Conservation (phyloP, 2,888 invertebrate genomes). For the Anorthoa munda region DNA sequence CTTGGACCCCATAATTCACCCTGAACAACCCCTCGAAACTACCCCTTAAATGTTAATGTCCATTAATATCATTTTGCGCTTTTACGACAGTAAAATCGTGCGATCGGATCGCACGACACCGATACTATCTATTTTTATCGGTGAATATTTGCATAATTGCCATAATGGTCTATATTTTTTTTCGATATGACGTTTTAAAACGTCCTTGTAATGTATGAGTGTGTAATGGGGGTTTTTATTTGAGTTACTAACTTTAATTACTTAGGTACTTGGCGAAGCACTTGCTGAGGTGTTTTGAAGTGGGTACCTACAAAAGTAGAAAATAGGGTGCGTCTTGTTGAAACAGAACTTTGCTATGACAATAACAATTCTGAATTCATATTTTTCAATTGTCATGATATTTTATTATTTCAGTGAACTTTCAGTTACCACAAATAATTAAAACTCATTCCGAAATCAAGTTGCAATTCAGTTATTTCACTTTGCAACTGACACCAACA, state of each 20-base stretch:
- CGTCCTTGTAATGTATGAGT: conserved; percentile 31
- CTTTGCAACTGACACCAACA: conserved; percentile 20
- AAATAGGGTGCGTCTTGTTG: too few relatives aligned
- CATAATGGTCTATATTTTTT: conserved; percentile 69
- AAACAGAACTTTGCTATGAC: too few relatives aligned
- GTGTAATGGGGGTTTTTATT: conserved; percentile 12
- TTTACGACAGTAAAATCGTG: conserved; percentile 80
- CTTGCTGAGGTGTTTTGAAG: neutral
- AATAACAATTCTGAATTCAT: too few relatives aligned
- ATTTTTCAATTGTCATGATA: too few relatives aligned
- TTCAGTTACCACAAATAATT: neutral
- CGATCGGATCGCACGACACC: conserved; percentile 80
- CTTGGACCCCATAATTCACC: conserved; percentile 47
- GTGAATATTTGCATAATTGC: conserved; percentile 83
- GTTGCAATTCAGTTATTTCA: conserved; percentile 3
- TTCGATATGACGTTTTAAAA: conserved; percentile 46
- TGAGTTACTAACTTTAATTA: neutral
- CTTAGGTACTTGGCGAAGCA: neutral
- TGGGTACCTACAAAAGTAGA: neutral
- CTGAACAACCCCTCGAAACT: conserved; percentile 53
- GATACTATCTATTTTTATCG: conserved; percentile 82
- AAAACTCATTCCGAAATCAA: neutral
- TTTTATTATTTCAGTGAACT: neutral
- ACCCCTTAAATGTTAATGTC: conserved; percentile 82
- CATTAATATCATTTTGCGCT: conserved; percentile 86